Percentiles rank a stretch among this genome's conserved stretches.
phyloP scores from a whole-genome alignment of 2,888 invertebrate species.

The Neelides folsomi region DNA sequence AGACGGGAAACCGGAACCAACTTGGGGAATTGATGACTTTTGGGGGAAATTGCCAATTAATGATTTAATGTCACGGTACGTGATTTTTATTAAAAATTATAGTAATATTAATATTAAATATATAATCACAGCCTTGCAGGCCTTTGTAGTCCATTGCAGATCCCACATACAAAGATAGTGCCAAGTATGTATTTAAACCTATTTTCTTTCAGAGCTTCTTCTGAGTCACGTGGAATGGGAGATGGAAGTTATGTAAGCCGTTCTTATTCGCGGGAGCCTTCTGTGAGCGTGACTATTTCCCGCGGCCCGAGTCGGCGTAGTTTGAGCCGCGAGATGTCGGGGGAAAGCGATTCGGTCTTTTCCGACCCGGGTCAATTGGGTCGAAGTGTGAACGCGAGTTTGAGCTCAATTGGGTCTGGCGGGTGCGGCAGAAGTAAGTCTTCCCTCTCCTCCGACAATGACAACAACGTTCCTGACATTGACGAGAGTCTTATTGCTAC shows the following conservation, averaged over 20 bases:
- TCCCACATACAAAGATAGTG: too few relatives aligned
- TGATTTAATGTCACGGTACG: slow-evolving; percentile 27
- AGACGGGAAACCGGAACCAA: slow-evolving; percentile 55
- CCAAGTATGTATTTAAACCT: too few relatives aligned
- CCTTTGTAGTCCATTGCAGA: too few relatives aligned
- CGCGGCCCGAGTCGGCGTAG: slow-evolving; percentile 38
- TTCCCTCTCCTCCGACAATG: neutral
- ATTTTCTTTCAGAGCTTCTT: slow-evolving; percentile 17
- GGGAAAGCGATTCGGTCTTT: slow-evolving; percentile 54
- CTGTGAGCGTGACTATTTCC: slow-evolving; percentile 35
- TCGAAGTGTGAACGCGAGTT: too few relatives aligned
- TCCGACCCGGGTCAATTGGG: slow-evolving; percentile 10
- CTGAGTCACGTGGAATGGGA: slow-evolving; percentile 19
- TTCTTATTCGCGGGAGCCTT: slow-evolving; percentile 38
- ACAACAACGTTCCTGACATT: slow-evolving; percentile 7
- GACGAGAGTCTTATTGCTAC: too few relatives aligned
- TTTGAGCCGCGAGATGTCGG: slow-evolving; percentile 52
- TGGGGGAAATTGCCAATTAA: slow-evolving; percentile 17
- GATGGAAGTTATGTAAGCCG: slow-evolving; percentile 12
- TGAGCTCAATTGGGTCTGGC: too few relatives aligned
- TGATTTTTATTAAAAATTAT: neutral
- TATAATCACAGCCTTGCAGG: too few relatives aligned
- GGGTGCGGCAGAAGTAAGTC: too few relatives aligned
- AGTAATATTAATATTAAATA: too few relatives aligned
- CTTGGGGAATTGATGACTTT: slow-evolving; percentile 46